Base-by-base conservation (phyloP, 2,113 vertebrate genomes). In the Notothenia coriiceps region DNA sequence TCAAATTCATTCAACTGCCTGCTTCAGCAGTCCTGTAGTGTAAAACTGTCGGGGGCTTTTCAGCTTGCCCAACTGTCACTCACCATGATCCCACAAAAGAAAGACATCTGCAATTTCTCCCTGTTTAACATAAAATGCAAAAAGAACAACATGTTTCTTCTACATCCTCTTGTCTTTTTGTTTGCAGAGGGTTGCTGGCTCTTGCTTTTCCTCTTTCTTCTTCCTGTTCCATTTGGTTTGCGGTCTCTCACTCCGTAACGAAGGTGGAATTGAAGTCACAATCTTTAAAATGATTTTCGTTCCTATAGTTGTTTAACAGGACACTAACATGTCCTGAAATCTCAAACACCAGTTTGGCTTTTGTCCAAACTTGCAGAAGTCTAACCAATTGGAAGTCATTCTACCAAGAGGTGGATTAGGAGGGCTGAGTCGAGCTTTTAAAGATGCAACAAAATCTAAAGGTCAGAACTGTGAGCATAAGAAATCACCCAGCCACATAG, bases 11-110 rank as follows among this genome's bases (percentile, higher is more conserved):
- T 90, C 80, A 84, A 43, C 82, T 72, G 65, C 62, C 60, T 77
- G 60, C 78, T 88, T 83, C 87, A 86, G 84, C 85, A 84, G 74
- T 83, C 75, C 61, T 64, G 51, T 71, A 72, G 70, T 83, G 86
- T 70, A 79, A 87, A 88, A 83, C 63, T 69, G 71, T 73, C 5
- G 5, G 59, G 35, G 56, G 67, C 73, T 68, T 71, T 74, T 84
- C 57, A 69, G 70, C 7, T 8, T 11, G 74, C 80, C 80, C 73
- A 91, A 61, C 82, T 84, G 84, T 81, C 89, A 86, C 59, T 91
- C 85, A 89, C 17, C 2, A 1, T 47, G 57, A 77, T 63, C 35
- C 49, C 46, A 80, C 35, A 40, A 66, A 80, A 82, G 74, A 83
- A 46, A 73, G 60, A 77, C 81, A 75, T 56, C 49, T 80, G 33